Evolutionary conservation across 2,113 vertebrate genomes (phyloP), one percentile per base, ranked within the genome.

Genomic region (Chaenogobius annularis): DNA sequence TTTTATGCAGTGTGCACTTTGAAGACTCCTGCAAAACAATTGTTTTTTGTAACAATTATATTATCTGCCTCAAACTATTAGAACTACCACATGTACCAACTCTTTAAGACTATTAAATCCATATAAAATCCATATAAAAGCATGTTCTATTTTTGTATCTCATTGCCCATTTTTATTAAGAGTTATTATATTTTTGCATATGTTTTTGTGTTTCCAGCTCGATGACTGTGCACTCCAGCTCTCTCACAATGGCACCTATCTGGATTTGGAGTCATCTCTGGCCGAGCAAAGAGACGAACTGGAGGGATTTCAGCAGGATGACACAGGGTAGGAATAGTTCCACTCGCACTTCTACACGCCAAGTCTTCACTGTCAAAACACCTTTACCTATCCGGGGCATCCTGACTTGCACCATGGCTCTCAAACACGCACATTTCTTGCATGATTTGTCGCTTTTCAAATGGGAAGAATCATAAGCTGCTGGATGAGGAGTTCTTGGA

Each of bases 171-270:
- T 4, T 31, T 31, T 40, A 40, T 7, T 40, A 1, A 7, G 37
- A 40, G 37, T 2, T 5, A 40, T 22, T 58, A 26, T 14, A 12
- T 58, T 58, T 26, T 56, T 13, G 26, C 20, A 22, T 22, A 12
- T 55, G 55, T 14, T 58, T 26, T 26, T 58, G 55, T 58, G 23
- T 48, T 56, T 47, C 81, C 87, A 99, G 97, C 94, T 98, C 23
- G 97, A 99, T 79, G 97, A 98, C 91, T 98, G 97, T 62, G 87
- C 96, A 0, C 92, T 99, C 58, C 97, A 99, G 78, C 87, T 99
- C 7, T 99, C 97, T 70, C 96, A 98, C 90, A 99, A 94, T 47
- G 96, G 96, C 70, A 94, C 95, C 76, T 99, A 98, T 89, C 89
- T 98, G 93, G 97, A 99, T 87, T 92, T 98, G 93, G 97, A 98